Conservation (phyloP, 2,797 vertebrate species). For the Valencia hispanica region DNA sequence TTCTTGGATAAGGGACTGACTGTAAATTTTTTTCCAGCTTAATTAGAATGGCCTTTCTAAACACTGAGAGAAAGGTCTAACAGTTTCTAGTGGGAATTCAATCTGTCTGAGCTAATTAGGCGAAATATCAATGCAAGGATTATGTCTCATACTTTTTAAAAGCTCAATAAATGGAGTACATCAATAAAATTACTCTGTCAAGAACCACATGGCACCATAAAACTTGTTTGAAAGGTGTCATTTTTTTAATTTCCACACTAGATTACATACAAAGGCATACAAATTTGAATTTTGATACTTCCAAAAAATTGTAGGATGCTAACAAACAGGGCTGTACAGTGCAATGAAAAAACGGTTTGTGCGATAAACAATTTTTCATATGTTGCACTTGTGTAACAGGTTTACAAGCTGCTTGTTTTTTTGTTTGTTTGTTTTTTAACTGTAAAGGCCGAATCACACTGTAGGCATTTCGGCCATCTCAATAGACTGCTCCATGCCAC, state of each 20-base stretch:
- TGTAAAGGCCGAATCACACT: no score
- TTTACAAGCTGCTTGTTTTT: no score
- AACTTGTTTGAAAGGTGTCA: background rate
- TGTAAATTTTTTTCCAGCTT: slow-evolving; percentile 43
- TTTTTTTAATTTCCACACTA: background rate
- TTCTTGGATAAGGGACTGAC: slow-evolving; percentile 67
- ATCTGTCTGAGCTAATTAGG: slow-evolving; percentile 61
- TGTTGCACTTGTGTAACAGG: no score
- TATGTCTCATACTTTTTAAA: slow-evolving; percentile 47
- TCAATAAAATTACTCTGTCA: slow-evolving; percentile 43
- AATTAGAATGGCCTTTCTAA: slow-evolving; percentile 61
- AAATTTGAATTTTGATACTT: background rate
- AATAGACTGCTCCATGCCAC: no score
- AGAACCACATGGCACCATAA: slow-evolving; percentile 17
- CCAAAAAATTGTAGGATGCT: background rate
- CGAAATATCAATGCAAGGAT: slow-evolving; percentile 53
- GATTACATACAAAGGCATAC: background rate
- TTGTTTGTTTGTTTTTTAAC: no score
- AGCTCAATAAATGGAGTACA: slow-evolving; percentile 47
- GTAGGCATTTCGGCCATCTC: no score
- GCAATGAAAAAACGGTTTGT: no score
- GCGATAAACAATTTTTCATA: no score
- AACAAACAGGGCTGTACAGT: no score
- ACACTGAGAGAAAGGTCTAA: slow-evolving; percentile 63
- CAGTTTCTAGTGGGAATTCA: slow-evolving; percentile 50